Conservation (phyloP, 2,888 invertebrate species). For the Scaptomyza polygonia region DNA sequence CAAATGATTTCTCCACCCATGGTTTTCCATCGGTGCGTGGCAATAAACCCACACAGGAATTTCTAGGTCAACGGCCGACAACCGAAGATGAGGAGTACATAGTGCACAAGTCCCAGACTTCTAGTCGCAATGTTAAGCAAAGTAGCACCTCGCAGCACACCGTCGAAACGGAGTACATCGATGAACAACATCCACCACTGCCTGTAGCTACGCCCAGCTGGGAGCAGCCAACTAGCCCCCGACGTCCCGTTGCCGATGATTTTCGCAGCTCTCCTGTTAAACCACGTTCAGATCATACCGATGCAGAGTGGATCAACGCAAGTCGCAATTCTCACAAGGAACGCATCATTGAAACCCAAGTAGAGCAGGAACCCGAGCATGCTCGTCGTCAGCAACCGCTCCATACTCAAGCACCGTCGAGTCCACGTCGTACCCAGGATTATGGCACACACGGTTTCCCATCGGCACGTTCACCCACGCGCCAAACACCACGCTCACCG, state of each 20-base stretch:
- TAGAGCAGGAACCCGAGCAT: conserved; percentile 38
- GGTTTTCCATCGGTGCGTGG: conserved; percentile 78
- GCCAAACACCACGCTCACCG: conserved; percentile 30
- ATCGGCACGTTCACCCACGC: conserved; percentile 58
- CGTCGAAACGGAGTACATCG: conserved; percentile 69
- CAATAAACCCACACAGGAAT: conserved; percentile 75
- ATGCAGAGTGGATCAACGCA: conserved; percentile 49
- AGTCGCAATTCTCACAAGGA: conserved; percentile 69
- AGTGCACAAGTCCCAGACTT: conserved; percentile 73
- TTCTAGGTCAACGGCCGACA: conserved; percentile 57
- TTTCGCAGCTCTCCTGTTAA: conserved; percentile 41
- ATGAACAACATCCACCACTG: conserved; percentile 18
- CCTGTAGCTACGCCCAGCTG: conserved; percentile 46
- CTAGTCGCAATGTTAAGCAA: conserved; percentile 69
- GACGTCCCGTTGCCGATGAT: conserved; percentile 49
- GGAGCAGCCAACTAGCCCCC: conserved; percentile 56
- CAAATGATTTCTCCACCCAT: conserved; percentile 72
- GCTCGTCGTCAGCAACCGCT: conserved; percentile 28
- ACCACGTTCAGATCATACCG: conserved; percentile 50
- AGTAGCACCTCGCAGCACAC: conserved; percentile 70
- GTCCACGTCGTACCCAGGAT: conserved; percentile 60
- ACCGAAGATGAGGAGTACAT: conserved; percentile 69
- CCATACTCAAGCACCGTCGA: conserved; percentile 19
- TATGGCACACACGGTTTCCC: conserved; percentile 69
- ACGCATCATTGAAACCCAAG: conserved; percentile 59